Conservation (phyloP, 2,113 vertebrate genomes). For the Anolis sagrei region DNA sequence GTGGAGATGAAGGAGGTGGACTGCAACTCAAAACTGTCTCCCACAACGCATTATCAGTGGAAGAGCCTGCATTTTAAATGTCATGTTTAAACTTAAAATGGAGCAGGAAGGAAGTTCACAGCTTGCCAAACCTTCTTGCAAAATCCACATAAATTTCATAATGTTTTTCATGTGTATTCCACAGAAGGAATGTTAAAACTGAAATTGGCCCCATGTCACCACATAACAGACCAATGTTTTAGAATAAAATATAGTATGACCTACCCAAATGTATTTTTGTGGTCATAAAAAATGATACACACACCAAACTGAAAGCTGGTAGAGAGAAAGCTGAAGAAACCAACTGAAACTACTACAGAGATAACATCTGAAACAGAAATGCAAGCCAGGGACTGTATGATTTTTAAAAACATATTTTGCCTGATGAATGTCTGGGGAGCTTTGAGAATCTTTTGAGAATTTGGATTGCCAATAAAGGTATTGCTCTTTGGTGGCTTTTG, state of each 20-base stretch:
- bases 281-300: not conserved
- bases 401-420: too few relatives aligned
- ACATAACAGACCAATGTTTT: conserved; percentile 10
- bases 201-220: conserved; percentile 1
- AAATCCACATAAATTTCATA: not conserved
- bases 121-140: not conserved
- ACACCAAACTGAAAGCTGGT: not conserved
- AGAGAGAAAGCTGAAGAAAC: not conserved
- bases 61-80: not conserved
- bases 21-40: not conserved
- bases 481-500: too few relatives aligned
- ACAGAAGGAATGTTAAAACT: not conserved
- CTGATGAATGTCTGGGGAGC: too few relatives aligned
- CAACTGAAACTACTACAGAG: too few relatives aligned
- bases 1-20: not conserved
- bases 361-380: too few relatives aligned
- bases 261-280: not conserved
- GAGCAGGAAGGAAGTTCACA: not conserved
- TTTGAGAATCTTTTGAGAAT: too few relatives aligned
- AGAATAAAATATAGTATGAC: not conserved
- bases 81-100: not conserved
- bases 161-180: conserved; percentile 2
- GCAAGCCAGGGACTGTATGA: too few relatives aligned
- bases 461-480: too few relatives aligned
- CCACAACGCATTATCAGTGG: not conserved